These are phyloP conservation scores for Lucifuga dentata DNA, from an alignment of 2,113 vertebrate species.

Conservation along the genomic window DNA sequence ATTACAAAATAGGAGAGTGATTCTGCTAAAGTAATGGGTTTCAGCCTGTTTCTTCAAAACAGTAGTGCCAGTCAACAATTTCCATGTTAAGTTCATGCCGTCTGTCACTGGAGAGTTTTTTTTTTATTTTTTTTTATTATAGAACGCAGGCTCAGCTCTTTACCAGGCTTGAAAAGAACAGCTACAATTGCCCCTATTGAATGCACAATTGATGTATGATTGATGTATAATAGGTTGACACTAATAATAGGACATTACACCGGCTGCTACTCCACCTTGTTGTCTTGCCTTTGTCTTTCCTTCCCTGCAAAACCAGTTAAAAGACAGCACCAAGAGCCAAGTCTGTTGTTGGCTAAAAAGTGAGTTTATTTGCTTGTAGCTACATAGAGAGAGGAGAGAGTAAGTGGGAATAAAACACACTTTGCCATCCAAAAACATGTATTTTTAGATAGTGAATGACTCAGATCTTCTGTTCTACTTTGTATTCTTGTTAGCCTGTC, in stretches of 20 bases:
- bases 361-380: slow-evolving; percentile 10
- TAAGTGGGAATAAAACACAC: slow-evolving; percentile 5
- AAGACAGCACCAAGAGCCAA: slow-evolving; percentile 27
- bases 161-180: slow-evolving; percentile 17
- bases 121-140: slow-evolving; percentile 26
- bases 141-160: slow-evolving; percentile 39
- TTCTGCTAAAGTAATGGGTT: slow-evolving; percentile 8
- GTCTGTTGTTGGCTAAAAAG: slow-evolving; percentile 27
- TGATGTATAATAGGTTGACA: slow-evolving; percentile 48
- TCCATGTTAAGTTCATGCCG: slow-evolving; percentile 21
- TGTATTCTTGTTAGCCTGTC: slow-evolving; percentile 45
- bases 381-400: slow-evolving; percentile 28
- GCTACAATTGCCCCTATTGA: slow-evolving; percentile 38
- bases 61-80: slow-evolving; percentile 10
- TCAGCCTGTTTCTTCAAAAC: not conserved
- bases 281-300: slow-evolving; percentile 19
- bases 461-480: slow-evolving; percentile 39
- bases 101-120: slow-evolving; percentile 23
- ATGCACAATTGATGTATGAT: slow-evolving; percentile 26
- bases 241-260: slow-evolving; percentile 57
- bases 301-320: slow-evolving; percentile 29
- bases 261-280: slow-evolving; percentile 23
- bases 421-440: slow-evolving; percentile 17
- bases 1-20: slow-evolving; percentile 8
- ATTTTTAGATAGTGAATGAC: slow-evolving; percentile 33